Evolutionary conservation across 2,888 invertebrate species (phyloP), one percentile per base, ranked within the genome.

Genomic region (Diarsia brunnea): DNA sequence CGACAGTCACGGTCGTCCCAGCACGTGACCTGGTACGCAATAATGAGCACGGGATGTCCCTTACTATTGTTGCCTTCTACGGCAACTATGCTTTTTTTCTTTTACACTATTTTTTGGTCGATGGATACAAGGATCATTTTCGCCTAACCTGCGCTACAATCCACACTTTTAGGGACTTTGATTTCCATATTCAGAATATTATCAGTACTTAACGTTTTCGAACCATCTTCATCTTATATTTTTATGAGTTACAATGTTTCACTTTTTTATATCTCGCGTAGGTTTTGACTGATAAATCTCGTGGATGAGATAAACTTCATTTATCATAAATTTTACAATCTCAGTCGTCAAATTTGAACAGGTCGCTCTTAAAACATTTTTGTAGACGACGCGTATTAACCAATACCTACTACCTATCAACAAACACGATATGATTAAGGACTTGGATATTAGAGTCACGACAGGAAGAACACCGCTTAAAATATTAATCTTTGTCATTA

Each of bases 1-100:
- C 71, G 81, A 79, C 77, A 84, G 90, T 88, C 91, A 91, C 84
- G 90, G 89, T 77, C 88, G 78, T 75, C n/a, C 53, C 64, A 21
- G 85, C 91, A 90, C 90, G 91, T 92, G 92, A 91, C 88, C 79
- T 69, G 84, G 80, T 89, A 86, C 89, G 87, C 86, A 84, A 85
- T 87, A 84, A 82, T 85, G 78, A 84, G 75, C 78, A 81, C 77
- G 78, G 86, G 87, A 84, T 84, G 84, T 84, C 72, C 77, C 82
- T 73, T 70, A 78, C 76, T 75, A 71, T 53, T 3, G 65, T 72
- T 49, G 55, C 53, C 58, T 49, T 51, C 72, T 53, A 51, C 58
- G 24, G 43, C 24, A 78, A 64, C n/a, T 27, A 55, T 69, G 47
- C 51, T 47, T 58, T 71, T 55, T 55, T 70, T 61, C 2, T 45